Base-by-base conservation (phyloP, 1,140 invertebrate genomes). In the Metaphire vulgaris region DNA sequence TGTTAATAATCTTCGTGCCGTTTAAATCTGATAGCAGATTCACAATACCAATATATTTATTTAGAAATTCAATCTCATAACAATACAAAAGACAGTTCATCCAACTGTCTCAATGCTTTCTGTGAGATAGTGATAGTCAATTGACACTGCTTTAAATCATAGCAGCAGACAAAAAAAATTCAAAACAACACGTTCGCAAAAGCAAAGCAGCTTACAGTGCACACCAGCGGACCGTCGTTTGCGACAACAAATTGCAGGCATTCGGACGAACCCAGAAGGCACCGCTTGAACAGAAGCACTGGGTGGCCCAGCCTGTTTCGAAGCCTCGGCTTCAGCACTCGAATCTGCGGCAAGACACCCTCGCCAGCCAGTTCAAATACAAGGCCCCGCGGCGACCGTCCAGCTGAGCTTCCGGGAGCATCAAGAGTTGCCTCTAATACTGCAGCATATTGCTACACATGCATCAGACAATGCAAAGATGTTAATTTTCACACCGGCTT, bases 341-440 rank as follows among this genome's bases (percentile, higher is more conserved):
- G 79, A 31, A 86, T 82, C 32, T 85, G 74, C 12, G 86, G 86
- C 21, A 87, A 80, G 77, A 85, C 85, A 14, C 86, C 86, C 34
- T 87, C 86, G 6, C 86, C 86, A 28, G 80, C 77, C 1, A 87
- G 76, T 69, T 87, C 86, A 81, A 86, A 86, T 0, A 76, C 80
- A 15, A 87, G 77, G 1, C 79, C 81, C 70, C 81, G 81, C 16
- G 41, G 21, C 6, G 6, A 21, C 6, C 41, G 82, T 82, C 67
- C 81, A 82, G 26, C 79, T 77, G 71, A 83, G 83, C 69, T 80
- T 82, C 21, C 76, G 77, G n/a, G 82, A 70, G 83, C 84, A 72
- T 86, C 85, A 76, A 87, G 80, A 28, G 81, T 72, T 32, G 84
- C 85, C 65, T 87, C 86, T 81, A 87, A 87, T 2, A 81, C 79